phyloP scores from a whole-genome alignment of 2,797 vertebrate species.

The Sitta carolinensis region DNA sequence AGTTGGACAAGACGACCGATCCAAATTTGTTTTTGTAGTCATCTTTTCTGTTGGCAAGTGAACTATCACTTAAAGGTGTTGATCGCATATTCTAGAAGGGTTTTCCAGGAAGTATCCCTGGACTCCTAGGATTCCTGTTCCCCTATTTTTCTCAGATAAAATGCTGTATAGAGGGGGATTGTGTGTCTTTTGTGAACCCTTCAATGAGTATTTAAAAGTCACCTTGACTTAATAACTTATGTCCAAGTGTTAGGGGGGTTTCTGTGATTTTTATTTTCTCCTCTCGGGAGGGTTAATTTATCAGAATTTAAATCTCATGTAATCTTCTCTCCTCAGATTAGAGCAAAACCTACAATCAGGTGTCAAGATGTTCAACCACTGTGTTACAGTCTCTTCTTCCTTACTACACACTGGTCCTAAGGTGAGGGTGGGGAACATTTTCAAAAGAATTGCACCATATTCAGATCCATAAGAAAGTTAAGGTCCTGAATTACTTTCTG shows the following conservation, averaged over 20 bases:
- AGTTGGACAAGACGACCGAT: not conserved
- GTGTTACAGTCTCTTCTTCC: not conserved
- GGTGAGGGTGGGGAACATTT: not conserved
- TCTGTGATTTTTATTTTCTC: not conserved
- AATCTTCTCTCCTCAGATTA: not conserved
- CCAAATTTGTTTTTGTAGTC: not conserved
- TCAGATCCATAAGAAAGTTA: not conserved
- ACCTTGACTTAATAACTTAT: not conserved
- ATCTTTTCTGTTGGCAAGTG: not conserved
- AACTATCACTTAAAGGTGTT: not conserved
- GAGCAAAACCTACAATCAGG: not conserved
- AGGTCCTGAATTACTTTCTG: not conserved
- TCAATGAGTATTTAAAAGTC: not conserved
- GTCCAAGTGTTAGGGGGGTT: not conserved
- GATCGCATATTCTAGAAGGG: not conserved
- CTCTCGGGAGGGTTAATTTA: not conserved
- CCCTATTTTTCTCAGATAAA: not conserved
- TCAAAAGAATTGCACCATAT: not conserved
- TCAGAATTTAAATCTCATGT: slow-evolving; percentile 7
- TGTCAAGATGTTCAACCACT: not conserved
- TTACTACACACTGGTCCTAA: rapidly evolving
- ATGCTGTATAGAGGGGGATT: not conserved
- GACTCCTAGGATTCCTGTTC: not conserved
- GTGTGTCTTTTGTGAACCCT: not conserved
- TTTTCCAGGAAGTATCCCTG: not conserved